phyloP scores from a whole-genome alignment of 2,113 vertebrate species.

The Aplodontia rufa region DNA sequence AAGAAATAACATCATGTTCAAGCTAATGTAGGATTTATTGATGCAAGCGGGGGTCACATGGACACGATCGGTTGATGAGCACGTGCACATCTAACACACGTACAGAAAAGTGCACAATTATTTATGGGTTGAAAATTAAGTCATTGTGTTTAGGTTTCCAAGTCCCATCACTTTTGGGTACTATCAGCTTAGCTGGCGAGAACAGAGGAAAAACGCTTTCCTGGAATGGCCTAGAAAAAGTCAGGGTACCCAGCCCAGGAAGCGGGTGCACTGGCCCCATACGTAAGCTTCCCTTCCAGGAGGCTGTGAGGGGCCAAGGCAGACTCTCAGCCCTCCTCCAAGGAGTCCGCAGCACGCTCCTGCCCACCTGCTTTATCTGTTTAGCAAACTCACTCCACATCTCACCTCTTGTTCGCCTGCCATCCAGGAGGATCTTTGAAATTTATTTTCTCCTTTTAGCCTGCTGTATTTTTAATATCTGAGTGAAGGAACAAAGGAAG shows the following conservation, averaged over 20 bases:
- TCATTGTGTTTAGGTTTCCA: not conserved
- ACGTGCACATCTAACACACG: fast-evolving
- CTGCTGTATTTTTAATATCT: slow-evolving; percentile 75
- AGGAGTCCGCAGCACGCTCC: not conserved
- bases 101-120: not conserved
- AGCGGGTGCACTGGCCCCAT: not conserved
- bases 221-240: not conserved
- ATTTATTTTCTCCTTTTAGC: slow-evolving; percentile 73
- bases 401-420: slow-evolving; percentile 36
- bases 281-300: not conserved
- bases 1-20: not conserved
- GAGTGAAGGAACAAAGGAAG: slow-evolving; percentile 58
- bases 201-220: not conserved
- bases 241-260: not conserved
- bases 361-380: slow-evolving; percentile 45
- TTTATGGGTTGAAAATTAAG: too few relatives aligned
- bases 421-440: slow-evolving; percentile 67
- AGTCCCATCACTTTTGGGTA: not conserved
- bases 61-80: too few relatives aligned
- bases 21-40: not conserved
- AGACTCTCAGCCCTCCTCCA: not conserved
- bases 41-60: not conserved
- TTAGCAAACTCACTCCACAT: slow-evolving; percentile 24
- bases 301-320: not conserved
- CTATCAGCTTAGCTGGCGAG: not conserved